Evolutionary conservation across 2,113 vertebrate species (phyloP).

Genomic region (Hiodon tergisus): DNA sequence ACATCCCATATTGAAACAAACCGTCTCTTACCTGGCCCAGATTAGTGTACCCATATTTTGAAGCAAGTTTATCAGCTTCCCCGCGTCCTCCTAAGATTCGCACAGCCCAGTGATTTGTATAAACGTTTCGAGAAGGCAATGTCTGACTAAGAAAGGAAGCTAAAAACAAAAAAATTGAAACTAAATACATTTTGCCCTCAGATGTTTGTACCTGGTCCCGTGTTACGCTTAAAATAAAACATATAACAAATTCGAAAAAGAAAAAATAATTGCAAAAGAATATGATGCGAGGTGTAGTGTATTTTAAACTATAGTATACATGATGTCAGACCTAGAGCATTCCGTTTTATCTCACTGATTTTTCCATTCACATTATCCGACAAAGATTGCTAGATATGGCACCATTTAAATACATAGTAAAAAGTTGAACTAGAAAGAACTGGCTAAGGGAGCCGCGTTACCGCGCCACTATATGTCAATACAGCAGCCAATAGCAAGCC

Average conservation of each 20-base stretch:
- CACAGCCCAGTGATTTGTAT: conserved; percentile 87
- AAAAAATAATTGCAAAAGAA: conserved; percentile 10
- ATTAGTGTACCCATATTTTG: conserved; percentile 76
- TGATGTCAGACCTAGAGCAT: neutral
- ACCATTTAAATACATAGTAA: neutral
- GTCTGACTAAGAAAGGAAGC: conserved; percentile 31
- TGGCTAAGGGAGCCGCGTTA: conserved; percentile 8
- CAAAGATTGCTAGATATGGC: neutral
- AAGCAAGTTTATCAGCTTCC: conserved; percentile 69
- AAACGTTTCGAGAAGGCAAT: conserved; percentile 53
- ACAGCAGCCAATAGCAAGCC: conserved; percentile 26
- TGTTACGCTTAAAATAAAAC: neutral
- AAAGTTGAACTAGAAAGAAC: conserved; percentile 29
- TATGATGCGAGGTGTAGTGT: neutral
- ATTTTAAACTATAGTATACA: conserved; percentile 17
- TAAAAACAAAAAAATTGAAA: conserved; percentile 32
- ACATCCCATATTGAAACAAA: neutral
- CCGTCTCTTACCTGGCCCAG: conserved; percentile 74
- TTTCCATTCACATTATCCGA: conserved; percentile 4
- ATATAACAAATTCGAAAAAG: conserved; percentile 1
- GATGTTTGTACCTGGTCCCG: neutral
- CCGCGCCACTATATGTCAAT: conserved; percentile 21
- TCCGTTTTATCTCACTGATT: neutral
- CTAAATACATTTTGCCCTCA: conserved; percentile 37
- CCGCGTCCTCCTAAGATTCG: conserved; percentile 64